Evolutionary conservation across 64 coral and sea anemone genomes (phyloP), one percentile per base, ranked within the genome.

Genomic region (Montipora sp.): DNA sequence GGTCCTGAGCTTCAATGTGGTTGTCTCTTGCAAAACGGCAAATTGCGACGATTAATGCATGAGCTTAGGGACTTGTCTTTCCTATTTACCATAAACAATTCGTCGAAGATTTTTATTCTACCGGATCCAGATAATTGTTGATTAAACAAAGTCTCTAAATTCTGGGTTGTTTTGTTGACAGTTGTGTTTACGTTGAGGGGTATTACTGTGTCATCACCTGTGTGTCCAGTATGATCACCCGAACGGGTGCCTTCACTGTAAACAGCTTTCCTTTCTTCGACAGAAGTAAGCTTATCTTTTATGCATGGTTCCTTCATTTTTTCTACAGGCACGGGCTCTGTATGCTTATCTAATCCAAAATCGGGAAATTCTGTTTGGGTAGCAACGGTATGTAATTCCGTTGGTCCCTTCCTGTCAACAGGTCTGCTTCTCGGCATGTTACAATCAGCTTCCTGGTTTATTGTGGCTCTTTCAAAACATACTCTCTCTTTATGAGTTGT

Each of bases 31-130:
- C 67, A 43, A n/a, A 83, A 27, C 4, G 78, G 36, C 36, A 36
- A 6, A 57, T 11, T 57, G 11, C 53, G 6, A 11, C 11, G 57
- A 80, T 80, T 75, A 46, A 80, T 76, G 45, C 51, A 58, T 4
- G 83, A 46, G 59, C 77, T 96, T 3, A 94, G 27, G 15, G 95
- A 91, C 0, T 73, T 89, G 18, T 96, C 89, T 80, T 88, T 93
- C 7, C 27, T 75, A 66, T 72, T 51, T 20, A 88, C 22, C 55
- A 96, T 75, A 48, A 88, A 96, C 8, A 96, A 72, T 91, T 94
- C 78, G 80, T 97, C 89, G 18, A 75, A 66, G 61, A 97, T 91
- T 68, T 77, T 61, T 53, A 27, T 83, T 23, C 47, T 27, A 14
- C 43, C 61, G 23, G 49, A 74, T 61, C 12, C 49, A 12, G 24